Evolutionary conservation across 2,113 vertebrate species (phyloP).

Genomic region (Brevimyrus niger): DNA sequence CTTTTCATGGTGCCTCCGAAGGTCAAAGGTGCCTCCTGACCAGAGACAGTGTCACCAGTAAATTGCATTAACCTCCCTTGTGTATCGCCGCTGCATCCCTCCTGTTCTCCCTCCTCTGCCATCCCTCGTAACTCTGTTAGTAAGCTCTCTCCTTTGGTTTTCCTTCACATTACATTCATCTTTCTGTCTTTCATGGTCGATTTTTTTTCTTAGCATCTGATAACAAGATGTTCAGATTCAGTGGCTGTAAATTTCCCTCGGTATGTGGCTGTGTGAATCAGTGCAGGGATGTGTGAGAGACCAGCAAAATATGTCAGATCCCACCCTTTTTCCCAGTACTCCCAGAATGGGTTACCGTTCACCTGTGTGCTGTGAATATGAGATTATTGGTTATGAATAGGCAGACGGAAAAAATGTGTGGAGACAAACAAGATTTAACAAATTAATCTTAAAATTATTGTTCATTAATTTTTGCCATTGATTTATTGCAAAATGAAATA

Average conservation of each 20-base stretch:
- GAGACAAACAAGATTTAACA: neutral
- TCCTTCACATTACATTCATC: neutral
- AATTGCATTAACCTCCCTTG: neutral
- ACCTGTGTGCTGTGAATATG: neutral
- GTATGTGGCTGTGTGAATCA: neutral
- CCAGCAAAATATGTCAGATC: neutral
- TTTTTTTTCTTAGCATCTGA: neutral
- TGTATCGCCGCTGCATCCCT: neutral
- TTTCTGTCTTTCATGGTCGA: neutral
- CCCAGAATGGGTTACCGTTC: neutral
- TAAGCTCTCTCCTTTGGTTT: neutral
- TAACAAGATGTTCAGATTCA: neutral
- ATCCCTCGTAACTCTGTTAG: neutral
- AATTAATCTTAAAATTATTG: neutral
- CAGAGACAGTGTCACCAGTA: neutral
- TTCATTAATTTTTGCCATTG: neutral
- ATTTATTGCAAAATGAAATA: neutral
- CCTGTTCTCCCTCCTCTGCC: neutral
- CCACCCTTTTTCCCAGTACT: neutral
- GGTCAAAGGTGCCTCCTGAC: neutral
- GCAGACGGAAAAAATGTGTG: neutral
- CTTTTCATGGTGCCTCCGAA: neutral
- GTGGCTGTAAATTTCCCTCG: neutral
- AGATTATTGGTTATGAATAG: neutral
- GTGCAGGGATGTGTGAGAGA: neutral